A percentile compares a stretch with the other conserved stretches of the same genome.
These are phyloP conservation scores for Kradibia gibbosae DNA, from an alignment of 1,140 invertebrate genomes.

Conservation along the genomic window DNA sequence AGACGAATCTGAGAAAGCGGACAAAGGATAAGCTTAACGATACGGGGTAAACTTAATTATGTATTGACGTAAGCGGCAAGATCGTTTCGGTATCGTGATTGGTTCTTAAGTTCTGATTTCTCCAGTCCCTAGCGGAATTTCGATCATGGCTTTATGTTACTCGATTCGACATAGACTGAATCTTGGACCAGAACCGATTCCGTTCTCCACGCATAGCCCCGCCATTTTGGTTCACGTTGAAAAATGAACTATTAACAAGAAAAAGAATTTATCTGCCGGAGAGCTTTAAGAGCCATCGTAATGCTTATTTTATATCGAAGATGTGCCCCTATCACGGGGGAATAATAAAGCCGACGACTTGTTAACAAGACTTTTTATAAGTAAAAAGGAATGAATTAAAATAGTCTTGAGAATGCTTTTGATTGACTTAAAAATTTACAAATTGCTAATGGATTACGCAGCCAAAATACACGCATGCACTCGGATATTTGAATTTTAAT, in stretches of 20 bases:
- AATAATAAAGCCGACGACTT: too few species aligned
- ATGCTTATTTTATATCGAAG: neutral
- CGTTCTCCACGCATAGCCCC: neutral
- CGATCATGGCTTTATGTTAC: neutral
- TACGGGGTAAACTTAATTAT: conserved; percentile 8
- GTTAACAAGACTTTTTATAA: too few species aligned
- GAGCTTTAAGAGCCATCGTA: neutral
- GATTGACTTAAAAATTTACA: too few species aligned
- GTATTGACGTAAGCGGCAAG: conserved; percentile 2
- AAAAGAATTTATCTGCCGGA: neutral
- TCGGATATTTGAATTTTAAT: too few species aligned
- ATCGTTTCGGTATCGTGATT: neutral
- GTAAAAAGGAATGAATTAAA: too few species aligned
- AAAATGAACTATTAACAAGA: neutral
- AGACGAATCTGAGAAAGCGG: neutral
- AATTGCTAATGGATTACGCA: too few species aligned
- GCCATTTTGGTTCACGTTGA: neutral
- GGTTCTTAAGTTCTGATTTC: conserved; percentile 14
- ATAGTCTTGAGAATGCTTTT: too few species aligned
- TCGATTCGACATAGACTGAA: neutral
- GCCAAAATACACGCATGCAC: too few species aligned
- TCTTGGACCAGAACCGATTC: conserved; percentile 3
- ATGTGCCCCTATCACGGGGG: too few species aligned
- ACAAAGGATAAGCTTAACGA: neutral
- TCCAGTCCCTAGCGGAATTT: neutral